Conservation (phyloP, 2,888 invertebrate species). For the Dinocampus coccinellae region DNA sequence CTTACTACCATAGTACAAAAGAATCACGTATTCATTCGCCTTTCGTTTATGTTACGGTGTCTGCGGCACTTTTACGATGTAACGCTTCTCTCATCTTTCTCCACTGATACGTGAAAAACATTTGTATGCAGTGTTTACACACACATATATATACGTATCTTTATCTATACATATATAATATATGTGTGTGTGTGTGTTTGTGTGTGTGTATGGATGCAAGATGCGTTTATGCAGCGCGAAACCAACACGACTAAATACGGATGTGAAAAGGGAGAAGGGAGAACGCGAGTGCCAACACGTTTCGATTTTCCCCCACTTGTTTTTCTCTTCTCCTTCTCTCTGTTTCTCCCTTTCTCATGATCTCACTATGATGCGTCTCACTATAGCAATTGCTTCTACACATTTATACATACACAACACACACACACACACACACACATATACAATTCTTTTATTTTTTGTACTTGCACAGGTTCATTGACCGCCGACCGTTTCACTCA, state of each 20-base stretch:
- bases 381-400: too few relatives aligned
- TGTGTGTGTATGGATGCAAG: conserved; percentile 12
- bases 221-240: conserved; percentile 27
- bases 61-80: conserved; percentile 31
- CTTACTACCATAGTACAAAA: conserved; percentile 21
- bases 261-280: conserved; percentile 13
- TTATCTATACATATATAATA: too few relatives aligned
- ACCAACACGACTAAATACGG: conserved; percentile 31
- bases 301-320: too few relatives aligned
- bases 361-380: not conserved
- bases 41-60: conserved; percentile 2
- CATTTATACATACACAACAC: not conserved
- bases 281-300: conserved; percentile 27
- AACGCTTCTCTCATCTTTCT: conserved; percentile 22
- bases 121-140: not conserved
- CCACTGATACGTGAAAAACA: conserved; percentile 3
- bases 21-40: conserved; percentile 30
- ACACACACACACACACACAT: not conserved
- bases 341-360: conserved; percentile 6
- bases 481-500: conserved; percentile 29
- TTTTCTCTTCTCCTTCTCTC: conserved; percentile 5
- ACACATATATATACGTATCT: not conserved
- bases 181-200: too few relatives aligned
- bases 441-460: not conserved
- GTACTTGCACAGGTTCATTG: conserved; percentile 23